Evolutionary conservation across 2,113 vertebrate species (phyloP).

Genomic region (Herpailurus yagouaroundi): DNA sequence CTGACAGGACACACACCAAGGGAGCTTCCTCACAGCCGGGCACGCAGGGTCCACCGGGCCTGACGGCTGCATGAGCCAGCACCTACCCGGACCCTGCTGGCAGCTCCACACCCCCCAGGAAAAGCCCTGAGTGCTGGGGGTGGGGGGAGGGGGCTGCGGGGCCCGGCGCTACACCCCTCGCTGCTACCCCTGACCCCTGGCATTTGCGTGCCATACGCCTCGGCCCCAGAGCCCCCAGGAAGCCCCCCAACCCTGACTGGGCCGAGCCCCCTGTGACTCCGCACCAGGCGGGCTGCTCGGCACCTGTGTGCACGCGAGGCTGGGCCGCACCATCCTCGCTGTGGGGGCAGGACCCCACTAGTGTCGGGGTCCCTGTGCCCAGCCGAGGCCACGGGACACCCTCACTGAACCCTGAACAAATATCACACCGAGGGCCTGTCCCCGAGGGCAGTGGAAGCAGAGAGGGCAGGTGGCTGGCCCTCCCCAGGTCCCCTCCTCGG

Average conservation of each 20-base stretch:
- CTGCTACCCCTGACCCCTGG: background rate
- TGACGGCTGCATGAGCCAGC: accelerated
- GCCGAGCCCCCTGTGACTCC: background rate
- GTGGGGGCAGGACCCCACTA: background rate
- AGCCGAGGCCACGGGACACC: background rate
- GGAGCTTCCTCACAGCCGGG: background rate
- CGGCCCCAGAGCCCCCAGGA: background rate
- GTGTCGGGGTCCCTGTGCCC: background rate
- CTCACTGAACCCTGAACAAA: background rate
- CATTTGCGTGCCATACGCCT: accelerated
- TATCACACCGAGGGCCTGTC: background rate
- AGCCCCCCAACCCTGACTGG: accelerated
- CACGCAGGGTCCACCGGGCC: accelerated
- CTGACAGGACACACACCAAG: accelerated
- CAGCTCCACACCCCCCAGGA: background rate
- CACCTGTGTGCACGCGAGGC: background rate
- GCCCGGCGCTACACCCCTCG: too few relatives aligned
- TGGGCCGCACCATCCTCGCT: accelerated
- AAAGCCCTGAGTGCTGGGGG: background rate
- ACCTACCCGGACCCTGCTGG: accelerated
- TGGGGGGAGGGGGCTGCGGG: too few relatives aligned
- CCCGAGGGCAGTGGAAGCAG: background rate
- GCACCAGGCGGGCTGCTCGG: background rate
- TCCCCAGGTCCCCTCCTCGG: background rate
- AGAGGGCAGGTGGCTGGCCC: accelerated